Conservation (phyloP, 1,140 invertebrate species). For the Helicoverpa zea region DNA sequence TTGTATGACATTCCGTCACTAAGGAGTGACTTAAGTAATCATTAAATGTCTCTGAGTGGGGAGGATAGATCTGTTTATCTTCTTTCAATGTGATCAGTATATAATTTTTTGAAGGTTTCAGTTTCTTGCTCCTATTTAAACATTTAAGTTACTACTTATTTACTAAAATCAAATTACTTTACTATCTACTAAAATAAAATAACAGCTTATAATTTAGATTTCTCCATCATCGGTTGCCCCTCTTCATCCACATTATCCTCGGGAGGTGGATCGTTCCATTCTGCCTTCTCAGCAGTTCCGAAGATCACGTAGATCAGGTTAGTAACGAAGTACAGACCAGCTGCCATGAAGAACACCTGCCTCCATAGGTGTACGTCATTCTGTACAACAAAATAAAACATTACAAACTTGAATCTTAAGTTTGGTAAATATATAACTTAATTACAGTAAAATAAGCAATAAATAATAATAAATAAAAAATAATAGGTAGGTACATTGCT, state of each 20-base stretch:
- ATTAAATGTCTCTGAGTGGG: too few relatives aligned
- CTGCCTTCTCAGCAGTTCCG: conserved; percentile 86
- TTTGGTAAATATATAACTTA: too few relatives aligned
- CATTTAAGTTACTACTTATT: not conserved
- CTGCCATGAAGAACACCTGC: conserved; percentile 89
- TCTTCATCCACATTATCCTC: conserved; percentile 50
- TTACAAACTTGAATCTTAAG: too few relatives aligned
- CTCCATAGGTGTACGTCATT: conserved; percentile 86
- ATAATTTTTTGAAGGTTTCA: too few relatives aligned
- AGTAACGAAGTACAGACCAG: conserved; percentile 88
- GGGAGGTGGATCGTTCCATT: conserved; percentile 86
- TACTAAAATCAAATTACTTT: not conserved
- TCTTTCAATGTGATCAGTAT: too few relatives aligned
- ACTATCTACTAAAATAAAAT: not conserved
- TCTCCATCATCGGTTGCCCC: conserved; percentile 55
- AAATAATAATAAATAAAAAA: too few relatives aligned
- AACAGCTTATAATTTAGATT: not conserved
- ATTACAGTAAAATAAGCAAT: too few relatives aligned
- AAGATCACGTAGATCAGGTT: conserved; percentile 88
- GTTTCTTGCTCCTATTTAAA: too few relatives aligned
- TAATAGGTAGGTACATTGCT: too few relatives aligned
- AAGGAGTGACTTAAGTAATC: too few relatives aligned
- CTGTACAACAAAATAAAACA: conserved; percentile 53
- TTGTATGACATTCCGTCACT: too few relatives aligned
- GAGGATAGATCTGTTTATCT: too few relatives aligned